Base-by-base conservation (phyloP, 2,797 vertebrate genomes). In the Xenentodon cancila region DNA sequence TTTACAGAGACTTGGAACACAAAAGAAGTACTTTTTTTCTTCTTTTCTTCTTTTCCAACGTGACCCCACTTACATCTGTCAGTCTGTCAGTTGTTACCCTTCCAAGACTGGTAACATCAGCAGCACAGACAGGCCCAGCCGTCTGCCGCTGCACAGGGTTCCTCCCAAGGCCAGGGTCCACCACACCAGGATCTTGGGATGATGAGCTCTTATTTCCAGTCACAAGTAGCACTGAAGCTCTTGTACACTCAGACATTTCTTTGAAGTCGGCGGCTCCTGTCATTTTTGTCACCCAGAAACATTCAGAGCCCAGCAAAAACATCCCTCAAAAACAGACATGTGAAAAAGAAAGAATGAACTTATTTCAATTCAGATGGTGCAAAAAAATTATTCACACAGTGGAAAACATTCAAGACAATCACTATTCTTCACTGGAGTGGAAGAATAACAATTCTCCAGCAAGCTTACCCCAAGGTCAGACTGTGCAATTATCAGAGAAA, bases 1-100 rank as follows among this genome's bases (percentile, higher is more conserved):
- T 72, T 75, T 75, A 63, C 45, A 21, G 66, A 75, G 68, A 71
- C 65, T 77, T 62, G 25, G 18, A 7, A 61, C 44, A 79, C 59
- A 20, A 81, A 71, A 67, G 45, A 68, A 40, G 3, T 30, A 30
- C 30, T 58, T 69, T 50, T 1, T 46, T 72, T 72, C 53, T 63
- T 75, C 53, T 40, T 44, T 16, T 61, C 47, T 68, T 53, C 25
- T 46, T 17, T 61, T 50, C 60, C 48, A 46, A 42, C 43, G 32
- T 71, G 85, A 88, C 88, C 81, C 65, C 50, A n/a, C 75, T 86
- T 71, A 64, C 81, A 77, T 75, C 82, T 86, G 78, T 84, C 77
- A 54, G 68, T 32, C 64, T 30, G 40, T 62, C 74, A 53, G 74
- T 62, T 17, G 59, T 79, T 85, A 69, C 77, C 73, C 68, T 42